These are phyloP conservation scores for Mylabris sibirica DNA, from an alignment of 2,888 invertebrate genomes.

Conservation along the genomic window DNA sequence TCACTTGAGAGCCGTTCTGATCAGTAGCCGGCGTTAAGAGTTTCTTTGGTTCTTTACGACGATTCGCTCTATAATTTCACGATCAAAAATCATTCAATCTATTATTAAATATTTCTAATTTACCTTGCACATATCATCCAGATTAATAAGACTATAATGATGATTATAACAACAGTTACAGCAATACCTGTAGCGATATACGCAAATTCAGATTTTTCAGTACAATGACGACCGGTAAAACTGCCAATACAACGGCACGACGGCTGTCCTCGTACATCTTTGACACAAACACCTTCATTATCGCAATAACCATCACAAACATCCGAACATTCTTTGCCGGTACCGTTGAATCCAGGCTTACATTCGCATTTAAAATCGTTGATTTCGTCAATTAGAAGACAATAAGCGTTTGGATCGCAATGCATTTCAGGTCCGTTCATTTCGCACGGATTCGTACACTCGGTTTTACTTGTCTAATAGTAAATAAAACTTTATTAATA, in stretches of 20 bases:
- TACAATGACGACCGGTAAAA: constrained; percentile 88
- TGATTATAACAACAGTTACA: constrained; percentile 91
- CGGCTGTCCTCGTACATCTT: constrained; percentile 83
- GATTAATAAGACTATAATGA: constrained; percentile 89
- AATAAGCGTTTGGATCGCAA: constrained; percentile 88
- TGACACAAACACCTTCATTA: constrained; percentile 88
- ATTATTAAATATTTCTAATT: not conserved
- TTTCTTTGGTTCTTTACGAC: constrained; percentile 91
- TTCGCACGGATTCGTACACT: constrained; percentile 92
- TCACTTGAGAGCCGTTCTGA: constrained; percentile 92
- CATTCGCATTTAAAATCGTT: constrained; percentile 91
- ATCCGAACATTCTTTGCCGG: constrained; percentile 82
- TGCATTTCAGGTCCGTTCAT: constrained; percentile 82
- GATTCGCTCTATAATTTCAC: constrained; percentile 70
- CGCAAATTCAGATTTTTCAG: constrained; percentile 93
- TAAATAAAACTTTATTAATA: not conserved
- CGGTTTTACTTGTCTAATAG: constrained; percentile 74
- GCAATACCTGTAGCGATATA: constrained; percentile 95
- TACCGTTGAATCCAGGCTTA: constrained; percentile 91
- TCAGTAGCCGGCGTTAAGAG: constrained; percentile 87
- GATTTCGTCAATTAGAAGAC: constrained; percentile 82
- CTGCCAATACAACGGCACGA: constrained; percentile 91
- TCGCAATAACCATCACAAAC: constrained; percentile 87
- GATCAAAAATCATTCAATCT: not conserved
- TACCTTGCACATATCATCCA: constrained; percentile 97